These are phyloP conservation scores for Microplitis deprimator DNA, from an alignment of 2,888 invertebrate species.

Conservation along the genomic window DNA sequence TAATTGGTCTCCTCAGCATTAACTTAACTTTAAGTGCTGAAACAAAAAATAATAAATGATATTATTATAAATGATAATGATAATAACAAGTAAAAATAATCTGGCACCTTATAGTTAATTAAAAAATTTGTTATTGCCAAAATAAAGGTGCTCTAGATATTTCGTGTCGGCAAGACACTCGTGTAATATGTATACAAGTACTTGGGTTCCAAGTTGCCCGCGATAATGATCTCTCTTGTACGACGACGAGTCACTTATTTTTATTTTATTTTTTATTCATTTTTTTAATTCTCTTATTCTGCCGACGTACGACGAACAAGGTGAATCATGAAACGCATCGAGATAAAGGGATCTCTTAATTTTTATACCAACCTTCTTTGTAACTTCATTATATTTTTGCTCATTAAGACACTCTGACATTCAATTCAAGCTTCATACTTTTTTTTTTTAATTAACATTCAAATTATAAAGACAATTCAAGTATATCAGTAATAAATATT, in stretches of 20 bases:
- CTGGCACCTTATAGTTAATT: conserved; percentile 15
- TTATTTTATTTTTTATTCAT: not conserved
- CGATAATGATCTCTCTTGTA: conserved; percentile 33
- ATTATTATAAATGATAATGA: conserved; percentile 38
- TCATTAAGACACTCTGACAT: conserved; percentile 20
- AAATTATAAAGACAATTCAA: too few species aligned
- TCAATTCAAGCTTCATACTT: not conserved
- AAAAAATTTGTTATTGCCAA: conserved; percentile 36
- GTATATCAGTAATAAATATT: too few species aligned
- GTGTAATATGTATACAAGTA: not conserved
- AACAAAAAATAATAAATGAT: conserved; percentile 71
- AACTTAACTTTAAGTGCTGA: conserved; percentile 97
- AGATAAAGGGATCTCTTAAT: conserved; percentile 53
- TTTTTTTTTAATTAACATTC: not conserved
- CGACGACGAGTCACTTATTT: conserved; percentile 28
- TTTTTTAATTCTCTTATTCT: not conserved
- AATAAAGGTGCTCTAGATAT: conserved; percentile 38
- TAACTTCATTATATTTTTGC: conserved; percentile 1
- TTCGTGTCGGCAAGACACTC: conserved; percentile 5
- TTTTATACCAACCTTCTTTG: conserved; percentile 40
- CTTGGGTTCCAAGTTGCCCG: conserved; percentile 19
- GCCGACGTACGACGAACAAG: not conserved
- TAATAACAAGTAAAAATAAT: conserved; percentile 13
- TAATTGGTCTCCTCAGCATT: conserved; percentile 94
- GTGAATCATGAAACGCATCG: conserved; percentile 43